A percentile compares a stretch with the other conserved stretches of the same genome.
phyloP scores from a whole-genome alignment of 2,888 invertebrate species.

The Folsomia candida region DNA sequence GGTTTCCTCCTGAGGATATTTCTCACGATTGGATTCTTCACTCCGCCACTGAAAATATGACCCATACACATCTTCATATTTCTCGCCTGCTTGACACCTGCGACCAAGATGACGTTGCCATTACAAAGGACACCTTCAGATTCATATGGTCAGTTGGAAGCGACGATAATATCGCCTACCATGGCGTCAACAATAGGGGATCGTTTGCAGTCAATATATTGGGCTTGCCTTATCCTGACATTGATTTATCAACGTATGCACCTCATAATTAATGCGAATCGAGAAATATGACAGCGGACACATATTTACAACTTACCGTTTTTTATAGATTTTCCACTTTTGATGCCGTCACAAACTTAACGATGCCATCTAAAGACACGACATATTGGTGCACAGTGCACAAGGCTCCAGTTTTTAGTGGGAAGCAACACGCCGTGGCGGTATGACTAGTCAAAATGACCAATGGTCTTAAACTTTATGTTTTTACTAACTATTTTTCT shows the following conservation, averaged over 20 bases:
- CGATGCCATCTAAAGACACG: conserved; percentile 60
- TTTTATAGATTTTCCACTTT: neutral
- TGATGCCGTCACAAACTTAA: conserved; percentile 1
- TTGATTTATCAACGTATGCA: conserved; percentile 4
- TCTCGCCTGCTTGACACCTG: neutral
- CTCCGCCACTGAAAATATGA: neutral
- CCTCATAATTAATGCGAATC: too few relatives aligned
- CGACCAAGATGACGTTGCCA: conserved; percentile 4
- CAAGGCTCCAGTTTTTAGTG: conserved; percentile 66
- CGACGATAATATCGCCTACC: neutral
- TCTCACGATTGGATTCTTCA: neutral
- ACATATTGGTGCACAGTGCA: conserved; percentile 86
- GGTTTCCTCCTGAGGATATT: neutral
- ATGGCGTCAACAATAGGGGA: neutral
- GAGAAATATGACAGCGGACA: too few relatives aligned
- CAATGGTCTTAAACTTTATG: neutral
- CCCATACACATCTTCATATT: neutral
- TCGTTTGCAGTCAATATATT: neutral
- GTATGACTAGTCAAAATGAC: conserved; percentile 54
- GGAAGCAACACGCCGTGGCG: conserved; percentile 78
- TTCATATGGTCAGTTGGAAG: conserved; percentile 6
- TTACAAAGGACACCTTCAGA: neutral
- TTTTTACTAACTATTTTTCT: neutral
- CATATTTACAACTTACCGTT: too few relatives aligned
- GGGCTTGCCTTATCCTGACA: neutral